Conservation (phyloP, 2,113 vertebrate species). For the Balaeniceps rex region DNA sequence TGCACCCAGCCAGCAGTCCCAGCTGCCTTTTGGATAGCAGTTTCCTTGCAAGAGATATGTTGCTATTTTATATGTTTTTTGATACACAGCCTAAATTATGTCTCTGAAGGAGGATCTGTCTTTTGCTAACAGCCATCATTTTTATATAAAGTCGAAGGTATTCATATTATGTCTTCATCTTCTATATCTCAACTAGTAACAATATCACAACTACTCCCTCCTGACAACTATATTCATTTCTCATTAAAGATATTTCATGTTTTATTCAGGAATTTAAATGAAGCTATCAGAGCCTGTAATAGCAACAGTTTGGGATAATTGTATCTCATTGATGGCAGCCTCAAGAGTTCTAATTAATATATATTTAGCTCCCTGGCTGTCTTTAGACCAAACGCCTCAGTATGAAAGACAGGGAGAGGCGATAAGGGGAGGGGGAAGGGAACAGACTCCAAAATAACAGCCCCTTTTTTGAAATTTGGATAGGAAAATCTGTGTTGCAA, state of each 20-base stretch:
- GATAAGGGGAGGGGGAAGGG: constrained; percentile 35
- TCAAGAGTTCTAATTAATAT: constrained; percentile 87
- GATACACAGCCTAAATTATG: constrained; percentile 24
- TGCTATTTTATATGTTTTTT: constrained; percentile 15
- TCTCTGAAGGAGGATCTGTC: constrained; percentile 74
- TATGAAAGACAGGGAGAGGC: constrained; percentile 61
- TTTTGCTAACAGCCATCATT: constrained; percentile 75
- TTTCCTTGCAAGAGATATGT: constrained; percentile 16
- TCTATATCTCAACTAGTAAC: constrained; percentile 76
- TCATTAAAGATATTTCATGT: constrained; percentile 87
- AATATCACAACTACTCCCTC: constrained; percentile 79
- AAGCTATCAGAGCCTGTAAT: constrained; percentile 82
- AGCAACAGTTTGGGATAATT: constrained; percentile 85
- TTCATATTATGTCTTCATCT: constrained; percentile 80
- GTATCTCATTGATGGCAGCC: constrained; percentile 79
- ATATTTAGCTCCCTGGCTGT: constrained; percentile 81
- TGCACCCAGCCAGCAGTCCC: neutral
- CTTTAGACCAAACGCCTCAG: constrained; percentile 74
- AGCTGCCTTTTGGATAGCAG: neutral
- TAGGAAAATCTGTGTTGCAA: constrained; percentile 57
- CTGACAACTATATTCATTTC: constrained; percentile 82
- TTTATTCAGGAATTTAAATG: constrained; percentile 89
- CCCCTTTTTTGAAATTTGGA: constrained; percentile 31
- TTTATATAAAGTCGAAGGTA: constrained; percentile 74
- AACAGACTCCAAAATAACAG: constrained; percentile 50